A percentile compares a stretch with the other conserved stretches of the same genome.
Evolutionary conservation across 2,113 vertebrate genomes (phyloP).

Genomic region (Mormyrus iriodes): DNA sequence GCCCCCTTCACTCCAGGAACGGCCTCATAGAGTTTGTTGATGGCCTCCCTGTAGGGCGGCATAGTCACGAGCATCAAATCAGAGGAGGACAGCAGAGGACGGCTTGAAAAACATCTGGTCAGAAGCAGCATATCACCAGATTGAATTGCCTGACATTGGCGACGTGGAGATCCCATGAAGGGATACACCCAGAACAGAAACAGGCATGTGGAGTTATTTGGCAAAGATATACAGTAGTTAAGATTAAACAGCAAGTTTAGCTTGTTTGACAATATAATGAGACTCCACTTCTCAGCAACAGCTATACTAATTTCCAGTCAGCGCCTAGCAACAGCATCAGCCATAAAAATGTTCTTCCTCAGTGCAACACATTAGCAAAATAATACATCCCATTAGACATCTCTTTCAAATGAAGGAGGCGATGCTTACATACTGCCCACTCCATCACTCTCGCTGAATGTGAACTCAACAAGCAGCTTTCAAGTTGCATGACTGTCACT

Average conservation of each 20-base stretch:
- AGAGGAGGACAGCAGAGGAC: neutral
- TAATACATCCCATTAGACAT: neutral
- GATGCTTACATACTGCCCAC: neutral
- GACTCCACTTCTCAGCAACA: neutral
- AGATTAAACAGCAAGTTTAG: neutral
- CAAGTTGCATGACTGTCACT: no score
- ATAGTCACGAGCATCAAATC: neutral
- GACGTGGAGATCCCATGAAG: neutral
- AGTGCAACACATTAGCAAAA: neutral
- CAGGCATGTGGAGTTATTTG: neutral
- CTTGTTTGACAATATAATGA: neutral
- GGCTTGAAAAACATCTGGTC: neutral
- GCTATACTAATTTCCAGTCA: neutral
- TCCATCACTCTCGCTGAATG: neutral
- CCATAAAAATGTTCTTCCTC: neutral
- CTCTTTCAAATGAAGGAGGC: neutral
- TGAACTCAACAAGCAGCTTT: neutral
- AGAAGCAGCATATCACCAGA: neutral
- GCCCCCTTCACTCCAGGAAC: constrained; percentile 83
- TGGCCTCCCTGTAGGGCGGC: constrained; percentile 74
- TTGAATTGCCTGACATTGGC: neutral
- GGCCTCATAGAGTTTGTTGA: constrained; percentile 86
- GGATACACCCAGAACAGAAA: neutral
- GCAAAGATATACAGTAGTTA: neutral
- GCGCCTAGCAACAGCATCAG: neutral